A percentile compares a stretch with the other conserved stretches of the same genome.
These are phyloP conservation scores for Solea solea DNA, from an alignment of 2,113 vertebrate genomes.

Conservation along the genomic window DNA sequence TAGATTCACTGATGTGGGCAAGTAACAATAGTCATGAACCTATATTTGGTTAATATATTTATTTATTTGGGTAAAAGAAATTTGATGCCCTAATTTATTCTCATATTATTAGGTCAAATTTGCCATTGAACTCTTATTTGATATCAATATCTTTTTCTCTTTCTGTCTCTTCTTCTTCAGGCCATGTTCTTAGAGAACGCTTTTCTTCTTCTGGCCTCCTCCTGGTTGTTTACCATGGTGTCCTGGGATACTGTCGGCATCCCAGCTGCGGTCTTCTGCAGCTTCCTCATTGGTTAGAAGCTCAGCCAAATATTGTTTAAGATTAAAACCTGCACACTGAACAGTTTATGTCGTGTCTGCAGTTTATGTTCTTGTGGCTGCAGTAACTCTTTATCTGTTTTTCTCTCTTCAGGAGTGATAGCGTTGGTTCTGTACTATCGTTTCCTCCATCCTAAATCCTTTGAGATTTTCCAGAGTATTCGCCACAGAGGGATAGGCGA, in stretches of 20 bases:
- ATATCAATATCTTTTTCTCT: background rate
- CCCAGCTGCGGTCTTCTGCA: conserved; percentile 76
- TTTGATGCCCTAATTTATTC: too few species aligned
- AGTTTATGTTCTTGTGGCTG: background rate
- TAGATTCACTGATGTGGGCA: background rate
- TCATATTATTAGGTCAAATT: too few species aligned
- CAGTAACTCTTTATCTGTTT: conserved; percentile 12
- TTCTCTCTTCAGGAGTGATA: conserved; percentile 77
- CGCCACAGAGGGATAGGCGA: conserved; percentile 58
- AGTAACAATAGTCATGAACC: background rate
- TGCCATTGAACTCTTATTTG: too few species aligned
- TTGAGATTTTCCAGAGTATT: conserved; percentile 84
- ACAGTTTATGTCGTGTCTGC: background rate
- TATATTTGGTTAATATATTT: too few species aligned
- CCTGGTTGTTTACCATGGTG: conserved; percentile 80
- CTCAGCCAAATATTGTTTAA: background rate
- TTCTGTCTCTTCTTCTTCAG: conserved; percentile 41
- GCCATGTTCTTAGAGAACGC: conserved; percentile 82
- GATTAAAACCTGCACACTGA: too few species aligned
- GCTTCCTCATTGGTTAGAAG: conserved; percentile 85
- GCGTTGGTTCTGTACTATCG: conserved; percentile 85
- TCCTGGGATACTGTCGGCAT: conserved; percentile 80
- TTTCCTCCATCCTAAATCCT: conserved; percentile 87
- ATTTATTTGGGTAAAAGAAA: too few species aligned
- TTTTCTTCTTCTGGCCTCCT: conserved; percentile 84